Conservation (phyloP, 2,113 vertebrate species). For the Sisor rabdophorus region DNA sequence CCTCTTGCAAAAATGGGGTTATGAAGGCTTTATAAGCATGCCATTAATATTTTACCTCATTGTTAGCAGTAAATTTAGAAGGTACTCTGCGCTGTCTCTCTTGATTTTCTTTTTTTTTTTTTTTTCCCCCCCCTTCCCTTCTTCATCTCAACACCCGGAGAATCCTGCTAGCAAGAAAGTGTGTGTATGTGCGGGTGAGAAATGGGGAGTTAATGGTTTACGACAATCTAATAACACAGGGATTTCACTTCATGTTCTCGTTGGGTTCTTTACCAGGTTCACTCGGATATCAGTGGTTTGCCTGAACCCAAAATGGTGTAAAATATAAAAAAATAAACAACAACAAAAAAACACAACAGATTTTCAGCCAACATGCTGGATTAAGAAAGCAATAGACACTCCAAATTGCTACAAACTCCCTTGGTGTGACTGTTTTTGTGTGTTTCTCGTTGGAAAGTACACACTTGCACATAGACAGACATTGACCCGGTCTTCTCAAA, state of each 20-base stretch:
- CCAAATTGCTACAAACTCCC: not conserved
- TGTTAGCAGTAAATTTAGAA: slow-evolving; percentile 4
- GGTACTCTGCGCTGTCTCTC: slow-evolving; percentile 30
- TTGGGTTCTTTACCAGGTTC: not conserved
- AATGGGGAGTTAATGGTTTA: no score
- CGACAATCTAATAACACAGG: not conserved
- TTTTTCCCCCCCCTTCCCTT: slow-evolving; percentile 29
- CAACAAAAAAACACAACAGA: no score
- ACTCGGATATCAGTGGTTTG: not conserved
- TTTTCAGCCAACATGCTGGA: not conserved
- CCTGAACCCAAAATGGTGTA: not conserved
- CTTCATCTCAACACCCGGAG: slow-evolving; percentile 38
- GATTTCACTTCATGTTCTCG: not conserved
- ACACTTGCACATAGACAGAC: slow-evolving; percentile 28
- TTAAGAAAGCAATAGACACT: slow-evolving; percentile 1
- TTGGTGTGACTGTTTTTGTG: not conserved
- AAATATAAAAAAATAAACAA: no score
- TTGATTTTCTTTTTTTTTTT: slow-evolving; percentile 37
- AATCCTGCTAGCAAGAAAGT: slow-evolving; percentile 38
- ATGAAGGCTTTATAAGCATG: slow-evolving; percentile 24
- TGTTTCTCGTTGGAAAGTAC: not conserved
- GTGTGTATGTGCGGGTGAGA: slow-evolving; percentile 32
- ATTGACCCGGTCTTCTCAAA: slow-evolving; percentile 27
- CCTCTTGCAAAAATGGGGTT: not conserved
- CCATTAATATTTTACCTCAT: slow-evolving; percentile 28